These are phyloP conservation scores for Zophobas atratus DNA, from an alignment of 1,140 invertebrate genomes.

Conservation along the genomic window DNA sequence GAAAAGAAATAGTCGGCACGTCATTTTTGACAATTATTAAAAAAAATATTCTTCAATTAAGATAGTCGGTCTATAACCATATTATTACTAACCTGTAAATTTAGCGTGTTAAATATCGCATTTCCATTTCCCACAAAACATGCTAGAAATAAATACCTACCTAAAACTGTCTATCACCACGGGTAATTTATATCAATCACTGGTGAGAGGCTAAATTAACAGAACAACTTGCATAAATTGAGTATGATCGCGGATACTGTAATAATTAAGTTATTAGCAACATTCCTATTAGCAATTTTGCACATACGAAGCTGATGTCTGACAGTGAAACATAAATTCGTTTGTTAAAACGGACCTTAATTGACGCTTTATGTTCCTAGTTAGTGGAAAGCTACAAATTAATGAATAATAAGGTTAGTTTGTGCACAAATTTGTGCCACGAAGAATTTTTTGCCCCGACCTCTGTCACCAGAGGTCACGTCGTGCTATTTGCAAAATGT, in stretches of 20 bases:
- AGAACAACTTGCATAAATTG: not conserved
- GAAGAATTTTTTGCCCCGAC: slow-evolving; percentile 19
- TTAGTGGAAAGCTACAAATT: not conserved
- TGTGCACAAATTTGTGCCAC: slow-evolving; percentile 18
- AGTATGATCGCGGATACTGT: not conserved
- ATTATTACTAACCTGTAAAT: no score
- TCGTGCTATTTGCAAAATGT: slow-evolving; percentile 29
- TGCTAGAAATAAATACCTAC: no score
- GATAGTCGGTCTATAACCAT: no score
- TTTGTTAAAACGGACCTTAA: slow-evolving; percentile 3
- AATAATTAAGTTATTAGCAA: slow-evolving; percentile 27
- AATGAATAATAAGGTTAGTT: not conserved
- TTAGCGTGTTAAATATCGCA: no score
- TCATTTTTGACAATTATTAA: no score
- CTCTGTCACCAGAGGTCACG: slow-evolving; percentile 17
- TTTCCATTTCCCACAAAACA: no score
- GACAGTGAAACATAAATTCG: slow-evolving; percentile 17
- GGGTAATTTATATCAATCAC: no score
- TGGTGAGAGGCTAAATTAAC: not conserved
- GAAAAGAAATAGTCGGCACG: no score
- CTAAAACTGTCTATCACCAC: no score
- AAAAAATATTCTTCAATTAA: no score
- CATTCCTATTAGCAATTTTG: slow-evolving; percentile 38
- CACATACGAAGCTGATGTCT: slow-evolving; percentile 12
- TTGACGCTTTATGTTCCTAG: not conserved